Evolutionary conservation across 1,140 invertebrate species (phyloP).

Genomic region (Zaprionus lachaisei): DNA sequence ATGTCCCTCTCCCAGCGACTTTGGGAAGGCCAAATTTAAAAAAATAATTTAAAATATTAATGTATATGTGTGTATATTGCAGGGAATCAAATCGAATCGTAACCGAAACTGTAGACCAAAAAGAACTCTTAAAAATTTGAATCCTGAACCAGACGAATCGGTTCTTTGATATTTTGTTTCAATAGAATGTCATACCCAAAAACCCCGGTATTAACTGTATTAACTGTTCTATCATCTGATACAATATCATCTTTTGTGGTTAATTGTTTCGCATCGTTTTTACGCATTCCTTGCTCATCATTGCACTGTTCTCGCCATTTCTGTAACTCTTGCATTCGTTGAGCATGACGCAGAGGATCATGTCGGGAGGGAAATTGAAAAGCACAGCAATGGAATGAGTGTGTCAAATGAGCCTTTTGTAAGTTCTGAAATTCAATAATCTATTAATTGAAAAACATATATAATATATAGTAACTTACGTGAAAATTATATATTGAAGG

Average conservation of each 20-base stretch:
- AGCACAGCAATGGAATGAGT: constrained; percentile 95
- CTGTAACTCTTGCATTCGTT: constrained; percentile 86
- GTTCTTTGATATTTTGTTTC: neutral
- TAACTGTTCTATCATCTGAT: neutral
- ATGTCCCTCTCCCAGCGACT: constrained; percentile 14
- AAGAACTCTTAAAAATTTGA: too few species aligned
- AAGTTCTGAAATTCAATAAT: constrained; percentile 81
- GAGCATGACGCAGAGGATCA: constrained; percentile 88
- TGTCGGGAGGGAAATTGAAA: constrained; percentile 93
- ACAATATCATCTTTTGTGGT: neutral
- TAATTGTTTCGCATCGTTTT: constrained; percentile 5
- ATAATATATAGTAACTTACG: constrained; percentile 76
- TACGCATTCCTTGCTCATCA: constrained; percentile 1
- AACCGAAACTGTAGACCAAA: too few species aligned
- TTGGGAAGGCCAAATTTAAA: neutral
- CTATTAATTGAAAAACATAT: neutral
- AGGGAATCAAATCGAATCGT: neutral
- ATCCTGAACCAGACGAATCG: neutral
- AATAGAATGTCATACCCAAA: neutral
- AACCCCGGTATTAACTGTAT: neutral
- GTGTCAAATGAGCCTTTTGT: constrained; percentile 88
- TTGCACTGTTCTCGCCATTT: constrained; percentile 79
- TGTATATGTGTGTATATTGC: too few species aligned
- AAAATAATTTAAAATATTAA: neutral
- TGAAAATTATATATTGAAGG: constrained; percentile 93